Percentiles rank a stretch among this genome's conserved stretches.
Evolutionary conservation across 2,113 vertebrate species (phyloP).

Genomic region (Dissostichus mawsoni): DNA sequence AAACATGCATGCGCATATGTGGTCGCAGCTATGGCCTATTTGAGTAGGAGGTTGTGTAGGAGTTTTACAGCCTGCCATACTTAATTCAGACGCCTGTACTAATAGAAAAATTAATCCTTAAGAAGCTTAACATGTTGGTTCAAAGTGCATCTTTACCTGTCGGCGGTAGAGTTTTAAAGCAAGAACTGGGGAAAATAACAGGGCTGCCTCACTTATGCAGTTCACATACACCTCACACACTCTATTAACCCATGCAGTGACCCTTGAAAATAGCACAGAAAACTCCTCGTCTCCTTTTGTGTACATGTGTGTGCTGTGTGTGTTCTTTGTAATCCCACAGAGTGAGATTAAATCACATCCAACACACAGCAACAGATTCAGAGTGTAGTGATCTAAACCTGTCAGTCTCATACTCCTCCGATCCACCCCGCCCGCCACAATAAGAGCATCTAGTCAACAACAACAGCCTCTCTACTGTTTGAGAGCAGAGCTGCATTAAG

Average conservation of each 20-base stretch:
- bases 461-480: conserved; percentile 27
- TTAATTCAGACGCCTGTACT: conserved; percentile 4
- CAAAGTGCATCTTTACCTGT: conserved; percentile 45
- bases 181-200: conserved; percentile 55
- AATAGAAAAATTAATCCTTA: conserved; percentile 17
- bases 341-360: conserved; percentile 77
- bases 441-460: conserved; percentile 42
- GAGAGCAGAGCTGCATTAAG: conserved; percentile 51
- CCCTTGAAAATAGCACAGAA: conserved; percentile 62
- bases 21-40: no score
- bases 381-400: conserved; percentile 72
- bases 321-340: conserved; percentile 61
- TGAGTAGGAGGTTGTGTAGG: not conserved
- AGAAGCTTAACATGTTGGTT: conserved; percentile 29
- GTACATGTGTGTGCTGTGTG: conserved; percentile 27
- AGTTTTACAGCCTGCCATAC: no score
- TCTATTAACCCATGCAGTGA: conserved; percentile 77
- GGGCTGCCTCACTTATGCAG: conserved; percentile 58
- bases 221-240: conserved; percentile 65
- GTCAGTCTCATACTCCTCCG: conserved; percentile 56
- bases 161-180: conserved; percentile 38
- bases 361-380: conserved; percentile 75
- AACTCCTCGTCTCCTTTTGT: conserved; percentile 23
- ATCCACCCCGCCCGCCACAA: conserved; percentile 41
- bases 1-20: no score